Evolutionary conservation across 2,888 invertebrate species (phyloP), one percentile per base, ranked within the genome.

Genomic region (Oxyteleia sp.): DNA sequence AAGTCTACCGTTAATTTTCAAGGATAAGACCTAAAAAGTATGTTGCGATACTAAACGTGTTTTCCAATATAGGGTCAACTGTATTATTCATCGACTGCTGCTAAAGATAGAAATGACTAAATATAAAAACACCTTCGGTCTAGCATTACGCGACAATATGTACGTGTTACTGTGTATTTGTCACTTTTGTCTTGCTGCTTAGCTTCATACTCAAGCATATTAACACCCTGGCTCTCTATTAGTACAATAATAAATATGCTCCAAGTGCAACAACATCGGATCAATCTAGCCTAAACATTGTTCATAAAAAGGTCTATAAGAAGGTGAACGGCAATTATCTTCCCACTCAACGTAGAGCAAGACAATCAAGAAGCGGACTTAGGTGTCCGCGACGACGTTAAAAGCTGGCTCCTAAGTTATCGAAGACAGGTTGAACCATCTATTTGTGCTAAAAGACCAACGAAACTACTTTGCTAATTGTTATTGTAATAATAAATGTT

Each of bases 11-110:
- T 61, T 81, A 66, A 49, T 63, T 71, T 64, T 81, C 66, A 81
- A 72, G 68, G 72, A 72, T 66, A 63, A 66, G 72, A 49, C 61
- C 75, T 81, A 38, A 38, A 76, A 87, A 84, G 84, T 85, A 87
- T 87, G 88, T 90, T 89, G 89, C 87, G 88, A 88, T 88, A 88
- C 89, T 91, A 90, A 88, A 88, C 89, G 89, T 91, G 91, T 90
- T 90, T 90, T 90, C 88, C 89, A 91, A 90, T 89, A 88, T 90
- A 91, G 89, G 91, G 89, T 87, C 88, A 87, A 87, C 86, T 92
- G 87, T 90, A 91, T 91, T 90, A 92, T 90, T 91, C 90, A 91
- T 87, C 88, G 87, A 86, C 88, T 88, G 86, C 64, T 72, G 86
- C 89, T 90, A 90, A 90, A 90, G 84, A 90, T 90, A 90, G 89